Base-by-base conservation (phyloP, 64 coral and sea anemone species). In the Stylophora pistillata region DNA sequence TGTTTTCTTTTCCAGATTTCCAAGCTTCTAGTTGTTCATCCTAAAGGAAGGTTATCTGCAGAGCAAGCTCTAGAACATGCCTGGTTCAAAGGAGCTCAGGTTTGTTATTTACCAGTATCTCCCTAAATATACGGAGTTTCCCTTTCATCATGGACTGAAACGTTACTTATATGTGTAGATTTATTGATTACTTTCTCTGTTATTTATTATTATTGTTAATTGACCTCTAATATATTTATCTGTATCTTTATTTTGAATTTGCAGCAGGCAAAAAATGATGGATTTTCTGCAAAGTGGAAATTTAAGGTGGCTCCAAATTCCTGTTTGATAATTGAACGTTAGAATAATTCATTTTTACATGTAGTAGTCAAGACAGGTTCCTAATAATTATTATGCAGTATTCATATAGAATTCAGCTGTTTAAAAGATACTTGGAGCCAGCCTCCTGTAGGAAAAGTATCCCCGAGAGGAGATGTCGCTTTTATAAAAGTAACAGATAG, bases 231-330 rank as follows among this genome's bases (percentile, higher is more conserved):
- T 47, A 47, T 47, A 59, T 53, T 30, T 68, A 34, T 27, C 32
- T 79, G n/a, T 58, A 15, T 59, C 11, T 56, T 0, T 30, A 31
- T 60, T 11, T 15, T 32, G 11, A 9, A 26, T 70, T 70, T 84
- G 34, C 80, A 84, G 61, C 80, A 84, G 69, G 58, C 86, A 80
- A 93, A 58, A 28, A 85, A 86, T 69, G 91, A 93, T 80, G 64
- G 55, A n/a, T 96, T 96, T 72, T 96, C 91, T 87, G 94, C 94
- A 59, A 93, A 87, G 74, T 93, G 91, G 91, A 96, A 96, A 75
- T 96, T 93, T 52, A 96, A 93, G 91, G 94, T 96, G 55, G 29
- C 16, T 60, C 27, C 26, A 52, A n/a, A 55, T 17, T 82, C 33
- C 63, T 61, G 7, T 17, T 53, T 72, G 16, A 18, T 62, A 14